A percentile compares a stretch with the other conserved stretches of the same genome.
Conservation (phyloP, 2,797 vertebrate genomes). For the Rallus crepitans region DNA sequence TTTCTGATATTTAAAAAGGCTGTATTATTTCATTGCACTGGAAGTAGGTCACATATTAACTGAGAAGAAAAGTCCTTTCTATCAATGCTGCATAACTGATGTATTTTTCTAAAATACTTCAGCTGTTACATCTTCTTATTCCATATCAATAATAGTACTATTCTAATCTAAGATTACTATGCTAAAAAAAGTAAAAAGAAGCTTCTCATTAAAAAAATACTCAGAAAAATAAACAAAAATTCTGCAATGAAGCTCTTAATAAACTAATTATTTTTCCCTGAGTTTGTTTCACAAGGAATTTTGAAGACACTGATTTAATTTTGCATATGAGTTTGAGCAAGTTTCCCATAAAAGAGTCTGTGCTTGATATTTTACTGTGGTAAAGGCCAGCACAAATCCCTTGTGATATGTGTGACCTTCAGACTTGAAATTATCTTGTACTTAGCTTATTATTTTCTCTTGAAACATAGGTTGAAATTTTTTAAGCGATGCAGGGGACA, state of each 20-base stretch:
- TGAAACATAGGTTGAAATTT: neutral
- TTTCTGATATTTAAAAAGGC: neutral
- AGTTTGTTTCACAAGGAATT: neutral
- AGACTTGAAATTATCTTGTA: slow-evolving; percentile 30
- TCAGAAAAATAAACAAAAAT: neutral
- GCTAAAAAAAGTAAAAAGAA: neutral
- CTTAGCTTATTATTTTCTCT: neutral
- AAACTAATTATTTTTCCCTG: neutral
- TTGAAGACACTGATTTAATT: neutral
- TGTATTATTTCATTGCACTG: neutral
- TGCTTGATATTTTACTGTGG: neutral
- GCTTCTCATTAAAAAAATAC: neutral
- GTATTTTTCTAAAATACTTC: neutral
- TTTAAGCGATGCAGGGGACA: neutral
- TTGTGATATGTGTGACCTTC: slow-evolving; percentile 22
- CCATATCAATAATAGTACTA: neutral
- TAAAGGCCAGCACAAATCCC: slow-evolving; percentile 9
- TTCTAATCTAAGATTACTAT: neutral
- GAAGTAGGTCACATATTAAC: neutral
- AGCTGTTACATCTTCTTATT: neutral
- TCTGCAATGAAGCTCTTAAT: neutral
- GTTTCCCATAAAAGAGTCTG: neutral
- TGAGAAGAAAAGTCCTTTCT: neutral
- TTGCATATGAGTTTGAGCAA: neutral
- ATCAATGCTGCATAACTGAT: neutral